These are phyloP conservation scores for Ophion costatus DNA, from an alignment of 2,888 invertebrate species.

Conservation along the genomic window DNA sequence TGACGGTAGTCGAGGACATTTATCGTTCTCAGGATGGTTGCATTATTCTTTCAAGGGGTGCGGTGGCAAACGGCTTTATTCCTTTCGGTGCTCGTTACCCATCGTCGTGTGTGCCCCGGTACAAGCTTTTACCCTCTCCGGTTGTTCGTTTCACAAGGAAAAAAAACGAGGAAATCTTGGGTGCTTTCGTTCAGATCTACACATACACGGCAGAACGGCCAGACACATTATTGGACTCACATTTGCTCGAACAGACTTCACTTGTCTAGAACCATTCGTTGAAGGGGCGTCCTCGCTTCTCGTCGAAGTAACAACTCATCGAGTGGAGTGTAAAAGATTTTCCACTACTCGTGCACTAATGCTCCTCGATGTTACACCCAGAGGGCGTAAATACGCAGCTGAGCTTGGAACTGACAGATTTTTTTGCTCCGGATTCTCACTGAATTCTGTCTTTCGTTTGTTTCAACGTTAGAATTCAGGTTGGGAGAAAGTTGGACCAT, in stretches of 20 bases:
- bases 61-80: constrained; percentile 52
- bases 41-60: constrained; percentile 62
- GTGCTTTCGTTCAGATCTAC: constrained; percentile 28
- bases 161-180: constrained; percentile 32
- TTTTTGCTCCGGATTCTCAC: not conserved
- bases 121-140: constrained; percentile 58
- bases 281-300: constrained; percentile 55
- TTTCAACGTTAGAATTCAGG: too few species aligned
- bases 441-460: not conserved
- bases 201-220: constrained; percentile 4
- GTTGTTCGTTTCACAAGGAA: constrained; percentile 31
- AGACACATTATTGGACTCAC: constrained; percentile 48
- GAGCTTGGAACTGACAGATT: constrained; percentile 32
- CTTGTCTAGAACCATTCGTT: constrained; percentile 60
- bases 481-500: too few species aligned
- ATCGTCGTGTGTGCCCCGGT: constrained; percentile 26
- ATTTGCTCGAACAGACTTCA: constrained; percentile 46
- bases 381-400: constrained; percentile 41
- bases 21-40: constrained; percentile 38
- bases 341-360: constrained; percentile 50
- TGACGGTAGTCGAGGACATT: constrained; percentile 12
- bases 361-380: constrained; percentile 45
- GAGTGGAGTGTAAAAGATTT: constrained; percentile 58
- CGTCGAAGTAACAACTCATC: constrained; percentile 30
- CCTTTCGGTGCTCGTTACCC: constrained; percentile 42